phyloP scores from a whole-genome alignment of 2,888 invertebrate species.

The Epirrita christyi region DNA sequence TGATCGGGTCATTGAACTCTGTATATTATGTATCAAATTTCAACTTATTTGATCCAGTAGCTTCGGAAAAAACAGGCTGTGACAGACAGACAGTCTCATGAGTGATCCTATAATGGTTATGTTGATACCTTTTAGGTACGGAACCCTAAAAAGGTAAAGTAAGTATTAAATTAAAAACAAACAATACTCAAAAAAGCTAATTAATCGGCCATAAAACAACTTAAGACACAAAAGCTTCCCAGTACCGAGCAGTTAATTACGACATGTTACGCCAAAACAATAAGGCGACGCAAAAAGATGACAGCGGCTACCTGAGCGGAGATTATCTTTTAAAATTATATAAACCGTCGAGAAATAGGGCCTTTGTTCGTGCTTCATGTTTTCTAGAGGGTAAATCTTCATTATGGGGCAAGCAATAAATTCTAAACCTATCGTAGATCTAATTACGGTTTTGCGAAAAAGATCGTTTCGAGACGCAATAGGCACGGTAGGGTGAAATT shows the following conservation, averaged over 20 bases:
- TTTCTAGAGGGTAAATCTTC: slow-evolving; percentile 74
- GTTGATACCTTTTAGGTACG: no score
- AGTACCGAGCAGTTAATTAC: slow-evolving; percentile 36
- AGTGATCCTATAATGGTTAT: no score
- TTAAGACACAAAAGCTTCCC: slow-evolving; percentile 23
- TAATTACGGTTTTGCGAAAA: slow-evolving; percentile 48
- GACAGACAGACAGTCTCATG: no score
- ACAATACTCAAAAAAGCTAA: slow-evolving; percentile 21
- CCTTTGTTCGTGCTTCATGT: slow-evolving; percentile 60
- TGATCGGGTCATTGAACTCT: no score
- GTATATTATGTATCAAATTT: no score
- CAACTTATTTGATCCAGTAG: no score
- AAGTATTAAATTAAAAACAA: slow-evolving; percentile 3
- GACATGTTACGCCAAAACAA: slow-evolving; percentile 39
- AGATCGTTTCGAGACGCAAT: slow-evolving; percentile 33
- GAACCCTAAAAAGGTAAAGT: not conserved
- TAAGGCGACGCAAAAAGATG: slow-evolving; percentile 53
- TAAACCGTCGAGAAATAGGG: slow-evolving; percentile 59
- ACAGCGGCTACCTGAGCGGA: slow-evolving; percentile 60
- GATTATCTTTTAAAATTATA: slow-evolving; percentile 73
- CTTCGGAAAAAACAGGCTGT: no score
- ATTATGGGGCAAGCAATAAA: slow-evolving; percentile 69
- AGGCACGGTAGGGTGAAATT: slow-evolving; percentile 30
- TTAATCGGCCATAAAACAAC: slow-evolving; percentile 32
- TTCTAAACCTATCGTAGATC: slow-evolving; percentile 71